Base-by-base conservation (phyloP, 2,113 vertebrate genomes). In the Plotosus lineatus region DNA sequence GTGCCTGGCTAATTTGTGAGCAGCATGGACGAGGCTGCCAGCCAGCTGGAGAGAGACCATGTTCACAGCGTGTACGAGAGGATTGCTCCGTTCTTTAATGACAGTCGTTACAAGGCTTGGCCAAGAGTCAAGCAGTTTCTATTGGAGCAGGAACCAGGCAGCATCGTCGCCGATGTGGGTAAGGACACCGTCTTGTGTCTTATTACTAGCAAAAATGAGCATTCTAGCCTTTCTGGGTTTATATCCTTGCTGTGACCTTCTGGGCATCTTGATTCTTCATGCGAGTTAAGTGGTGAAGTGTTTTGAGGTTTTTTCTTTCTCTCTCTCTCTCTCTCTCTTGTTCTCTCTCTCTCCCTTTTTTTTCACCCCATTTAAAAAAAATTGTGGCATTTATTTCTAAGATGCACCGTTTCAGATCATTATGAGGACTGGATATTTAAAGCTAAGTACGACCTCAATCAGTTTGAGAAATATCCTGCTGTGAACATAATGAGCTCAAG, bases 71-170 rank as follows among this genome's bases (percentile, higher is more conserved):
- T 94, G 42, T 94, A 94, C 17, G 92, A 95, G 90, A 94, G 91
- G 90, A 95, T 93, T 10, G 90, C 94, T 68, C 92, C 94, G 31
- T 92, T 91, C 82, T 94, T 95, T 86, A 94, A 88, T 14, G 93
- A 94, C 82, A 81, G 86, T 82, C 87, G 87, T 74, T 95, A 93
- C 76, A 94, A 93, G 85, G 92, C 93, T 74, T 93, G 93, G 94
- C 92, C 94, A 1, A 93, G 93, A 85, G 93, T 94, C 8, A 92
- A 89, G 1, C 91, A 93, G 86, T 94, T 95, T 83, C 90, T 95
- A 76, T 89, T 94, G 82, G 91, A 94, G 77, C 91, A 92, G 83
- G 86, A 92, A 83, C 89, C 90, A 0, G 92, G 93, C 60, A 95
- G 93, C 87, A 89, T 94, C 40, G 87, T 94, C n/a, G 94, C 92